phyloP scores from a whole-genome alignment of 2,797 vertebrate species.

The Crenuchus spilurus region DNA sequence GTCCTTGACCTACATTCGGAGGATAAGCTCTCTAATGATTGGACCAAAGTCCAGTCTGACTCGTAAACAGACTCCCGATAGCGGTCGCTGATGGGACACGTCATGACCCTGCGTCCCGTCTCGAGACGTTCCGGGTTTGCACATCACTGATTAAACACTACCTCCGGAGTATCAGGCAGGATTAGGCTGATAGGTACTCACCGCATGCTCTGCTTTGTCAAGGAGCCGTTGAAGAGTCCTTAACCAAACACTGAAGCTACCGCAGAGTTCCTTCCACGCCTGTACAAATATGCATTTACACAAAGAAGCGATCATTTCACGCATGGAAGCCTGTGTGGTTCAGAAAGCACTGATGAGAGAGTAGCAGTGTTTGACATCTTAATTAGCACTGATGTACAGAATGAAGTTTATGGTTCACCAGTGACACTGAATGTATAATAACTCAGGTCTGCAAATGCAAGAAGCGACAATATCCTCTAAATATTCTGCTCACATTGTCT shows the following conservation, averaged over 20 bases:
- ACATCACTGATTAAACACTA: conserved; percentile 25
- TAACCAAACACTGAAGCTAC: conserved; percentile 3
- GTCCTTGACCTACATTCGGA: conserved; percentile 73
- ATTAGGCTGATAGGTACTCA: conserved; percentile 22
- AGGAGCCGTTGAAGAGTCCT: conserved; percentile 14
- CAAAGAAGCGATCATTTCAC: conserved; percentile 5
- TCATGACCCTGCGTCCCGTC: neutral
- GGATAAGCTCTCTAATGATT: conserved; percentile 55
- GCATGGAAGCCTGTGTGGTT: neutral
- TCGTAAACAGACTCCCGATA: conserved; percentile 45
- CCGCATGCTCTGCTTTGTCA: neutral
- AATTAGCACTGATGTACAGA: conserved; percentile 14
- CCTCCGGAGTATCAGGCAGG: neutral
- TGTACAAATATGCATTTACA: neutral
- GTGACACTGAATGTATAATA: conserved; percentile 66
- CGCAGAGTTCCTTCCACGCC: neutral
- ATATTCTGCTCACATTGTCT: conserved; percentile 62
- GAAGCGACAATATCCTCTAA: conserved; percentile 65
- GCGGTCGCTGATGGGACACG: conserved; percentile 19
- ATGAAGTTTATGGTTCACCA: neutral
- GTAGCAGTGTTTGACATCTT: conserved; percentile 4
- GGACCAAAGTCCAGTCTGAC: conserved; percentile 39
- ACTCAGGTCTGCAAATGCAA: conserved; percentile 72
- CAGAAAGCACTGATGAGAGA: neutral
- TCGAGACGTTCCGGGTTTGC: conserved; percentile 33